These are phyloP conservation scores for Leptopilina boulardi DNA, from an alignment of 1,140 invertebrate genomes.

Conservation along the genomic window DNA sequence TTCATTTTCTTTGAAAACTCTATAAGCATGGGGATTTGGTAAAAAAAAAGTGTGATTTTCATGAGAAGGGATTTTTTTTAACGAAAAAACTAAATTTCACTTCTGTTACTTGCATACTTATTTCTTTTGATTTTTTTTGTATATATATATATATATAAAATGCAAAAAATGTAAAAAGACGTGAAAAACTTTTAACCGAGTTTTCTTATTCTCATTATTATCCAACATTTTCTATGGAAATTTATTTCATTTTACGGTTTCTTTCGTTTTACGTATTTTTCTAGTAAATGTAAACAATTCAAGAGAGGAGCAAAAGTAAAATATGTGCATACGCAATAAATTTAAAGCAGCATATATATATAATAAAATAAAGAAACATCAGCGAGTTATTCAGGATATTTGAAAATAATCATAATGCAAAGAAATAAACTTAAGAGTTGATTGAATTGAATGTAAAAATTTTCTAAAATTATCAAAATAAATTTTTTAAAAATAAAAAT, in stretches of 20 bases:
- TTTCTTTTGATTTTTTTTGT: neutral
- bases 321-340: no score
- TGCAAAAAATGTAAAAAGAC: neutral
- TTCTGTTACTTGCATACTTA: neutral
- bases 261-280: neutral
- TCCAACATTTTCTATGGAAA: neutral
- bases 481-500: no score
- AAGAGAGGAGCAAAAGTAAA: no score
- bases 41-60: neutral
- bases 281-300: no score
- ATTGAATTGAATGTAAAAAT: no score
- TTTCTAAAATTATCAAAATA: no score
- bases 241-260: neutral
- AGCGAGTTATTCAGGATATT: no score
- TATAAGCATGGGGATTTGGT: conserved; percentile 6
- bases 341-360: no score
- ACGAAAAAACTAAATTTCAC: neutral
- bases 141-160: no score
- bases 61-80: neutral
- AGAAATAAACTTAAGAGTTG: no score
- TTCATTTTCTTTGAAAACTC: conserved; percentile 6
- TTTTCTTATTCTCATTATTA: neutral
- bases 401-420: no score
- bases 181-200: neutral
- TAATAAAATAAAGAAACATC: no score